These are phyloP conservation scores for Monoplex corrugatus DNA, from an alignment of 2,888 invertebrate genomes.

Conservation along the genomic window DNA sequence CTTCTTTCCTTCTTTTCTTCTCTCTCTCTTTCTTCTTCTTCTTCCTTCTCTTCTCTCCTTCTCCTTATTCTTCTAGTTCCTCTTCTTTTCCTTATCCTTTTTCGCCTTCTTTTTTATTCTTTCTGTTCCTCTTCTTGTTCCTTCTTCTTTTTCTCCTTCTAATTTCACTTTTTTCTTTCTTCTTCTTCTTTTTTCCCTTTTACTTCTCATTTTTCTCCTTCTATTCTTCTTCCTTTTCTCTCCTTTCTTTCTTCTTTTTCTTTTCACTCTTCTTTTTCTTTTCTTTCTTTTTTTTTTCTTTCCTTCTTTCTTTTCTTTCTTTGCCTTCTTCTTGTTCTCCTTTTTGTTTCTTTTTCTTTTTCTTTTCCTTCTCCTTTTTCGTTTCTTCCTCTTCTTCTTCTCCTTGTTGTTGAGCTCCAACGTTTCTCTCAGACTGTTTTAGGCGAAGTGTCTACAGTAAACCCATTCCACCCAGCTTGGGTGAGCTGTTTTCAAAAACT, in stretches of 20 bases:
- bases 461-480: too few species aligned
- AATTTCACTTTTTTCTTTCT: neutral
- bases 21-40: too few species aligned
- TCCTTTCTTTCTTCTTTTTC: too few species aligned
- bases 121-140: neutral
- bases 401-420: neutral
- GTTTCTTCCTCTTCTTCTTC: neutral
- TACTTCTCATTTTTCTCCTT: neutral
- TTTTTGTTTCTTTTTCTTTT: neutral
- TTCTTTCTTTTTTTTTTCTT: neutral
- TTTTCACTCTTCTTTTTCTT: too few species aligned
- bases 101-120: neutral
- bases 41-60: neutral
- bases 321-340: neutral
- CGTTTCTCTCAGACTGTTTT: too few species aligned
- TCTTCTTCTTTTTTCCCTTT: neutral
- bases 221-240: too few species aligned
- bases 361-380: neutral
- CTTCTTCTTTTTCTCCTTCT: neutral
- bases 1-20: too few species aligned
- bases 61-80: neutral
- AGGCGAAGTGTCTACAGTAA: too few species aligned
- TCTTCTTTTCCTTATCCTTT: neutral
- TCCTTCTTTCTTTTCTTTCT: neutral
- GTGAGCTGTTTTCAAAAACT: too few species aligned